A percentile compares a stretch with the other conserved stretches of the same genome.
Evolutionary conservation across 1,140 invertebrate species (phyloP).

Genomic region (Lethocerus indicus): DNA sequence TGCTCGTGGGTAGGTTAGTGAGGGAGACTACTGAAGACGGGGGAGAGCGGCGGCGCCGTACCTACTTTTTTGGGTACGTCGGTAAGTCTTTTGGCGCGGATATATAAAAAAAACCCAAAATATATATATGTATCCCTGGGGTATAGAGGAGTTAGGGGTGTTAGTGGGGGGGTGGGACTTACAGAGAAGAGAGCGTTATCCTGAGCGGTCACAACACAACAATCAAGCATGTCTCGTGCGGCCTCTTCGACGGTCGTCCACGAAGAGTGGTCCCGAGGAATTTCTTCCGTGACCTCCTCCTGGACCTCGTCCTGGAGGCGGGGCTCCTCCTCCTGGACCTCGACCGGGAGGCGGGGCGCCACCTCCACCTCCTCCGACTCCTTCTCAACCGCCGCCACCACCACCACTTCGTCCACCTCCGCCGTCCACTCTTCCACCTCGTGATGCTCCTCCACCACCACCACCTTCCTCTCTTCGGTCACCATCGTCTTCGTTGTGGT

Average conservation of each 20-base stretch:
- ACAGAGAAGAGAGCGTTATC: neutral
- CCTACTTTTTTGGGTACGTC: neutral
- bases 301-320: neutral
- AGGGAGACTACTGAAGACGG: neutral
- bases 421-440: no score
- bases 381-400: no score
- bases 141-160: no score
- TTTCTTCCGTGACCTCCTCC: neutral
- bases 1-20: neutral
- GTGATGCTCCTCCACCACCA: no score
- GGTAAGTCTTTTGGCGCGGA: neutral
- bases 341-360: neutral
- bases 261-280: neutral
- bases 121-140: no score
- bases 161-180: neutral
- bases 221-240: slow-evolving; percentile 3
- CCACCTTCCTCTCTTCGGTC: no score
- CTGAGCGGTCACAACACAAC: no score
- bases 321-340: neutral
- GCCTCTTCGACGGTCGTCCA: slow-evolving; percentile 17
- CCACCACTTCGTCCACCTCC: no score
- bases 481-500: no score
- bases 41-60: neutral
- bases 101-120: no score
- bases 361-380: no score